A percentile compares a stretch with the other conserved stretches of the same genome.
phyloP scores from a whole-genome alignment of 2,797 vertebrate species.

The Poeciliopsis presidionis region DNA sequence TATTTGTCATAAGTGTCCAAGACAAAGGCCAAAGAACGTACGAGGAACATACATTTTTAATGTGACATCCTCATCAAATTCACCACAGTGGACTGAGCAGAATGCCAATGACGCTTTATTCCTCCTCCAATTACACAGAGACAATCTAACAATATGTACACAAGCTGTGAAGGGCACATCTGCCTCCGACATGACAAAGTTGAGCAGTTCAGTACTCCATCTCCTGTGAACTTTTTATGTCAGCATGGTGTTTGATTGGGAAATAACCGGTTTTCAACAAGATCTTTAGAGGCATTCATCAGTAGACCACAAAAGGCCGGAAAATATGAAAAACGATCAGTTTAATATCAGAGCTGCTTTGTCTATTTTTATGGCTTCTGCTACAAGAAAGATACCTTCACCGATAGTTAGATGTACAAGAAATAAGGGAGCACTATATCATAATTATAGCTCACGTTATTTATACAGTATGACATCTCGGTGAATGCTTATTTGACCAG shows the following conservation, averaged over 20 bases:
- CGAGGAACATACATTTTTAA: constrained; percentile 81
- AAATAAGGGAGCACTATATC: constrained; percentile 39
- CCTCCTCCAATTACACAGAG: constrained; percentile 58
- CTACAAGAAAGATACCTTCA: constrained; percentile 27
- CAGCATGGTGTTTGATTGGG: constrained; percentile 14
- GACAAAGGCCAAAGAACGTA: constrained; percentile 76
- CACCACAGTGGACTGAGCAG: constrained; percentile 64
- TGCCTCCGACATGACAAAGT: constrained; percentile 18
- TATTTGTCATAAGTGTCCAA: constrained; percentile 79
- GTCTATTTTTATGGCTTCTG: constrained; percentile 21
- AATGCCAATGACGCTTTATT: constrained; percentile 72
- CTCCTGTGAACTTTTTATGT: constrained; percentile 43
- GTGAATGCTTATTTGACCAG: constrained; percentile 61
- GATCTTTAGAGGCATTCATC: constrained; percentile 21
- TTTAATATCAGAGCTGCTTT: constrained; percentile 31
- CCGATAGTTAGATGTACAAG: constrained; percentile 43
- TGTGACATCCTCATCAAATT: constrained; percentile 77
- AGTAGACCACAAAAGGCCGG: not conserved
- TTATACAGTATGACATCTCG: constrained; percentile 49
- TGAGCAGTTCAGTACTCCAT: constrained; percentile 24
- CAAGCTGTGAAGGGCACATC: constrained; percentile 55
- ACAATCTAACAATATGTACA: constrained; percentile 41
- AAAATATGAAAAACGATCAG: constrained; percentile 5
- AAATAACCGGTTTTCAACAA: constrained; percentile 29
- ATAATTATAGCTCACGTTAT: constrained; percentile 47